These are phyloP conservation scores for Yponomeuta cagnagella DNA, from an alignment of 2,888 invertebrate genomes.

Conservation along the genomic window DNA sequence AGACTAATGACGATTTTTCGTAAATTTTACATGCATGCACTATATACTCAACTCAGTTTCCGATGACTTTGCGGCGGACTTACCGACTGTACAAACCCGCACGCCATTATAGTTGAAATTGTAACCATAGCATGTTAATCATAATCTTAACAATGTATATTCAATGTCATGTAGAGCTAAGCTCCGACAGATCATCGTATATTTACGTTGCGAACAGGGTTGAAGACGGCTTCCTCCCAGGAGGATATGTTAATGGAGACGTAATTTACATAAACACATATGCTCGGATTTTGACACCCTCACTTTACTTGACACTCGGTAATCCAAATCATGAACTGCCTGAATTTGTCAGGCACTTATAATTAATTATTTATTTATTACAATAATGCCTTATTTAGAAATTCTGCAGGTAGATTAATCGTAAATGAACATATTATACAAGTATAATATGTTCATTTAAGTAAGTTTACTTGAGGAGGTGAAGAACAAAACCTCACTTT, in stretches of 20 bases:
- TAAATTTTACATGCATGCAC: too few relatives aligned
- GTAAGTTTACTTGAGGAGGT: too few relatives aligned
- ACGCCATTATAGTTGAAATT: too few relatives aligned
- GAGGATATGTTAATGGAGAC: slow-evolving; percentile 60
- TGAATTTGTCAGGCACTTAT: slow-evolving; percentile 24
- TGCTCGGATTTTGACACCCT: slow-evolving; percentile 67
- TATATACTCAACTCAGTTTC: too few relatives aligned
- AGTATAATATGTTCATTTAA: too few relatives aligned
- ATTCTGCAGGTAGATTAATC: too few relatives aligned
- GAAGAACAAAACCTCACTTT: too few relatives aligned
- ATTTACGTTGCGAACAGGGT: slow-evolving; percentile 31
- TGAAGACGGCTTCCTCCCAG: slow-evolving; percentile 35
- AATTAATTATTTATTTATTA: background rate
- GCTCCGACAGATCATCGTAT: slow-evolving; percentile 32
- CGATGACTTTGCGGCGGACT: too few relatives aligned
- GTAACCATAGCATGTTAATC: too few relatives aligned
- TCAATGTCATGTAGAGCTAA: slow-evolving; percentile 16
- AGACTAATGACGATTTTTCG: too few relatives aligned
- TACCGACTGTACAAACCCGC: too few relatives aligned
- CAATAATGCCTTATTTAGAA: background rate
- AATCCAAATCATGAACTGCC: slow-evolving; percentile 56
- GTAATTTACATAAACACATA: slow-evolving; percentile 72
- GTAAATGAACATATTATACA: too few relatives aligned
- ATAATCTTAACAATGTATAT: background rate
- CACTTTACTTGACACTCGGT: slow-evolving; percentile 56